These are phyloP conservation scores for Asteroscopus sphinx DNA, from an alignment of 2,888 invertebrate genomes.

Conservation along the genomic window DNA sequence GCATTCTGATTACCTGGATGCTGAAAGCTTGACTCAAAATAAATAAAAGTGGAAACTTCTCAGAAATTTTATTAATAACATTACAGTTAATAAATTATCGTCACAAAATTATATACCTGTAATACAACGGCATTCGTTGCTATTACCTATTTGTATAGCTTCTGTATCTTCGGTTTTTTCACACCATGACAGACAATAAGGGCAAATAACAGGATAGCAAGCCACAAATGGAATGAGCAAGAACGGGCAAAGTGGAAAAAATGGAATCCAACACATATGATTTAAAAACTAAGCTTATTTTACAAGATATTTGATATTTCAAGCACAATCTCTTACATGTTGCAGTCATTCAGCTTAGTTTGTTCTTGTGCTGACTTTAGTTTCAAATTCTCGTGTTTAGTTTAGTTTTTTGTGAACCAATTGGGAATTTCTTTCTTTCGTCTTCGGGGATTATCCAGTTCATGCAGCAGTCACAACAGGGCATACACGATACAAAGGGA, in stretches of 20 bases:
- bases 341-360: not conserved
- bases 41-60: too few relatives aligned
- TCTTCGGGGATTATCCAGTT: too few relatives aligned
- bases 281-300: constrained; percentile 6
- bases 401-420: not conserved
- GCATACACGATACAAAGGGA: too few relatives aligned
- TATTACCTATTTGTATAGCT: not conserved
- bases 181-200: constrained; percentile 55
- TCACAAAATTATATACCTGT: not conserved
- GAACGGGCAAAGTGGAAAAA: constrained; percentile 52
- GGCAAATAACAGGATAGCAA: constrained; percentile 64
- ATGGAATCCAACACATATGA: constrained; percentile 28
- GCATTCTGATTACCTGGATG: too few relatives aligned
- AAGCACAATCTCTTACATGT: not conserved
- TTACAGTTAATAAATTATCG: too few relatives aligned
- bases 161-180: constrained; percentile 22
- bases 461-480: too few relatives aligned
- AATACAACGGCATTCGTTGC: not conserved
- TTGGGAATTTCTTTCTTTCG: not conserved
- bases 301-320: not conserved
- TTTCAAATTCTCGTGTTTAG: not conserved
- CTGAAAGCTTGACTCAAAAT: too few relatives aligned
- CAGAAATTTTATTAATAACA: too few relatives aligned
- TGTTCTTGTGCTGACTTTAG: not conserved
- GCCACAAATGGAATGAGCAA: constrained; percentile 56